These are phyloP conservation scores for Oreochromis aureus DNA, from an alignment of 2,113 vertebrate genomes.

Conservation along the genomic window DNA sequence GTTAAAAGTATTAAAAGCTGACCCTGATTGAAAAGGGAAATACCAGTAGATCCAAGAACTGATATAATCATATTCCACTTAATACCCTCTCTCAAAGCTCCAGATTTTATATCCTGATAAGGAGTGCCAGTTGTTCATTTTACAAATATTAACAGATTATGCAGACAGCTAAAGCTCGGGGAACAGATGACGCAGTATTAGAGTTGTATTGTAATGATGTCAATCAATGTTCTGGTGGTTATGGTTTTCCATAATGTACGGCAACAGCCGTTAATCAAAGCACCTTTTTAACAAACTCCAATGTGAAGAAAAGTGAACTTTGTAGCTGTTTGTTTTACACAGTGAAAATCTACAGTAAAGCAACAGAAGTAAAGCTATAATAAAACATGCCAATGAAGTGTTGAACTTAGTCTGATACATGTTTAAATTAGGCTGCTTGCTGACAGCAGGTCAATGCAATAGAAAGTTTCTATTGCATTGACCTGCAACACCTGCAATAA, in stretches of 20 bases:
- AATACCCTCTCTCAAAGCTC: not conserved
- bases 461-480: not conserved
- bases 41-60: not conserved
- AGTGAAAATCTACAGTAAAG: not conserved
- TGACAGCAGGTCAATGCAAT: not conserved
- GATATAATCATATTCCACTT: not conserved
- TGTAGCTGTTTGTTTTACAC: not conserved
- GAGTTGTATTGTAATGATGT: not conserved
- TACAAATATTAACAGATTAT: not conserved
- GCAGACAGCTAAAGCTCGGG: not conserved
- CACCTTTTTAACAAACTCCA: not conserved
- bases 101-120: not conserved
- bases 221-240: not conserved
- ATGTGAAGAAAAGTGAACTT: not conserved
- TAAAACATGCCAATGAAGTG: not conserved
- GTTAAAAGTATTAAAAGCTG: not conserved
- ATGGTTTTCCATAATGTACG: not conserved
- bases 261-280: not conserved
- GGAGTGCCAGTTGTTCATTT: not conserved
- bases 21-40: not conserved
- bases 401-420: not conserved
- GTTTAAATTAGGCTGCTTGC: not conserved
- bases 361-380: not conserved
- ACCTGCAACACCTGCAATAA: not conserved
- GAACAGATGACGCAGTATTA: not conserved